Evolutionary conservation across 2,113 vertebrate species (phyloP), one percentile per base, ranked within the genome.

Genomic region (Ochotona curzoniae): DNA sequence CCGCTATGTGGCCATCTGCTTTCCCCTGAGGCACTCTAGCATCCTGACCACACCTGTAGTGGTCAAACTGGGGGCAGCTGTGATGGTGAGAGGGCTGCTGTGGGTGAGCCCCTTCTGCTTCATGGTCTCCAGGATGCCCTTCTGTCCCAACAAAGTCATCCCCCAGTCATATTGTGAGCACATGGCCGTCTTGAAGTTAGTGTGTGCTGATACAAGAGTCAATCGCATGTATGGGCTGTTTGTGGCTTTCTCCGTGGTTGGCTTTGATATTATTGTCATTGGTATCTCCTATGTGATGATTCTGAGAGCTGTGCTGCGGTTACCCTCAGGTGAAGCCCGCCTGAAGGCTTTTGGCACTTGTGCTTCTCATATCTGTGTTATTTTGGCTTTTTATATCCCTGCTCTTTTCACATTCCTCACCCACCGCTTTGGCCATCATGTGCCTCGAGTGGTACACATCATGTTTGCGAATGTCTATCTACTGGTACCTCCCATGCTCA

Each of bases 281-380:
- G 12, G 57, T 0, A n/a, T 86, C 67, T 97, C 97, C 28, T 95
- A 96, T 51, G 10, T 47, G 5, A 32, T 83, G 71, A 97, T 97
- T 80, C 20, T 97, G 69, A 2, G 3, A 30, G 94, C 90, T 66
- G 93, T 97, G 8, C 13, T 71, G 1, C 12, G 10, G 12, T 32
- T 96, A 83, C 64, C 93, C 0, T 92, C 96, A n/a, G 10, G 69
- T 0, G 79, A 95, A 61, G 94, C 95, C 7, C 30, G 0, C 0
- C 38, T 64, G 13, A 97, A 97, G 15, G 86, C 96, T 51, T 92
- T 97, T 83, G 91, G 89, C n/a, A 96, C 97, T 0, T 97, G 97
- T 90, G 75, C 78, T 0, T 96, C 97, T 47, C 97, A 97, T 8
- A 1, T 94, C 47, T 93, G 95, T 76, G 80, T 95, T 71, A 96